phyloP scores from a whole-genome alignment of 2,888 invertebrate species.

The Polyploca ridens region DNA sequence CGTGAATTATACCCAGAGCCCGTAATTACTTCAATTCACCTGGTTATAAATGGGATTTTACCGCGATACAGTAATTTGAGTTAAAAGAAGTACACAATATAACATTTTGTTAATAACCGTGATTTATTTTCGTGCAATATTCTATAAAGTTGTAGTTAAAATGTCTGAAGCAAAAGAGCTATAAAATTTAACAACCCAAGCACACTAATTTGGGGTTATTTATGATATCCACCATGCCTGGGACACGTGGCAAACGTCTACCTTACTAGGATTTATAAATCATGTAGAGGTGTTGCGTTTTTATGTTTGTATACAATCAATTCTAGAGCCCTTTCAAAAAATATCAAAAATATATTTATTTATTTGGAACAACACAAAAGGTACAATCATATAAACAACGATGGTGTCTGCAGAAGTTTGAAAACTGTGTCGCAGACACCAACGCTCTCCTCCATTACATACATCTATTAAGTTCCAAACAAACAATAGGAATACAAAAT shows the following conservation, averaged over 20 bases:
- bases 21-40: constrained; percentile 48
- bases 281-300: no score
- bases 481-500: no score
- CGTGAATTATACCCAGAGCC: constrained; percentile 54
- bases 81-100: constrained; percentile 27
- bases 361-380: no score
- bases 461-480: no score
- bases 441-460: no score
- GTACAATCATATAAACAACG: no score
- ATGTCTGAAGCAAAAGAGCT: neutral
- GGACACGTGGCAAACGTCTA: neutral
- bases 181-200: neutral
- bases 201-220: constrained; percentile 1
- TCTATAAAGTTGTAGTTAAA: neutral
- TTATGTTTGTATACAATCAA: no score
- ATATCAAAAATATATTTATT: no score
- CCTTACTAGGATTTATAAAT: no score
- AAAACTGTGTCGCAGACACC: no score
- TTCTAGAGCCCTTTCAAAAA: no score
- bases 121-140: constrained; percentile 14
- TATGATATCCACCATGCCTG: neutral
- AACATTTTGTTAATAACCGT: constrained; percentile 23
- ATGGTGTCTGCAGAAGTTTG: no score
- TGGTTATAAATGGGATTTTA: constrained; percentile 47
- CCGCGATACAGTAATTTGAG: constrained; percentile 40